These are phyloP conservation scores for Desmodus rotundus DNA, from an alignment of 2,113 vertebrate genomes.

Conservation along the genomic window DNA sequence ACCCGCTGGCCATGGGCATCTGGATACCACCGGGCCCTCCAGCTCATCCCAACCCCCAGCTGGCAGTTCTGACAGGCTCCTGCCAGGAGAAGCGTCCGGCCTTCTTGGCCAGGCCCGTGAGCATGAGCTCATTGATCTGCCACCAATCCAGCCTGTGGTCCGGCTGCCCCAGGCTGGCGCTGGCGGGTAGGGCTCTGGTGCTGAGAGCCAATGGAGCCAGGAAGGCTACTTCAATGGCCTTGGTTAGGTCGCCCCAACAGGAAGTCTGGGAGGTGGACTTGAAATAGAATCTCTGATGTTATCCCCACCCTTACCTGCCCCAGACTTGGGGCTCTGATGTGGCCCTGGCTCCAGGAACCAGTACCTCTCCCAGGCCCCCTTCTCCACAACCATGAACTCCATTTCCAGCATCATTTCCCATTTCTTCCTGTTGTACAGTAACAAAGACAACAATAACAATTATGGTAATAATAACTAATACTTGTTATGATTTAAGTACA, in stretches of 20 bases:
- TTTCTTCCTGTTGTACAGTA: neutral
- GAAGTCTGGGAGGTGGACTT: neutral
- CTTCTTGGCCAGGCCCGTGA: neutral
- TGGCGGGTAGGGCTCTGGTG: neutral
- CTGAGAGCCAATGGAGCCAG: neutral
- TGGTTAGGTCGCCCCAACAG: neutral
- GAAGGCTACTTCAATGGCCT: neutral
- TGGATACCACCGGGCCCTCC: neutral
- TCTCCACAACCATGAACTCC: neutral
- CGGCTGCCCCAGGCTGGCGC: neutral
- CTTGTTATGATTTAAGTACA: neutral
- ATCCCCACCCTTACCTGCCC: neutral
- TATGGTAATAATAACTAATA: neutral
- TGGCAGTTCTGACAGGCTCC: neutral
- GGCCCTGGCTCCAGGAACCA: neutral
- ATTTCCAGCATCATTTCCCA: neutral
- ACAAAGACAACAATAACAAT: neutral
- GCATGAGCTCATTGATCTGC: slow-evolving; percentile 60
- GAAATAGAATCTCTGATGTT: neutral
- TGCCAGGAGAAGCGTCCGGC: slow-evolving; percentile 31
- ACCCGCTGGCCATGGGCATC: slow-evolving; percentile 36
- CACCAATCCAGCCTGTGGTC: neutral
- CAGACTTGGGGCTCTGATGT: neutral
- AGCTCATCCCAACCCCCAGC: slow-evolving; percentile 2
- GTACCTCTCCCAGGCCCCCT: neutral